Base-by-base conservation (phyloP, 1,140 invertebrate genomes). In the Dreissena polymorpha region DNA sequence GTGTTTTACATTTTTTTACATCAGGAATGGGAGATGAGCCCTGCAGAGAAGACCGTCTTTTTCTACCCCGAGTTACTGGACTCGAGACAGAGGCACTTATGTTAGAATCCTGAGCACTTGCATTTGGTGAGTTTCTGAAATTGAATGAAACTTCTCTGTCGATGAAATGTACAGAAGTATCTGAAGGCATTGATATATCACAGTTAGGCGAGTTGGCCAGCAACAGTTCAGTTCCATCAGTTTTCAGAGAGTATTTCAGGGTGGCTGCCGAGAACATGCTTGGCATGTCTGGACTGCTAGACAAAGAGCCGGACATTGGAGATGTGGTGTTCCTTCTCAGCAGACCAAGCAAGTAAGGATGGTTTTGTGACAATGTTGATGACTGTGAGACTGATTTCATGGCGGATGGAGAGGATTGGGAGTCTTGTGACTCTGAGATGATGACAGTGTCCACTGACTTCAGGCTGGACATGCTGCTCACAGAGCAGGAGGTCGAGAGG, bases 61-160 rank as follows among this genome's bases (percentile, higher is more conserved):
- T 39, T 39, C 39, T 39, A 39, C 39, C 39, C 39, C 39, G 39
- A 39, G 39, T 39, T 5, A 5, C 8, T 39, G 39, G 39, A 39
- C 39, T 39, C 39, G 39, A 39, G 2, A 39, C 8, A 8, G 39
- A 39, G 39, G 39, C 39, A 39, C 39, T 39, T 39, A 39, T 39
- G 39, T 8, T 8, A 39, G 39, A 39, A 39, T 39, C 39, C 39
- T 39, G 39, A 39, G 39, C 39, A 39, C 39, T 39, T 39, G 39
- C 70, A 18, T 12, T 50, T 13, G 0, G 49, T 65, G 69, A 21
- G 3, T 39, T n/a, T 67, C 77, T 86, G 57, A 88, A 86, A 63
- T 79, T 86, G 68, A 88, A 82, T 18, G 86, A 67, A 50, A 89
- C 81, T 39, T 89, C 88, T 14, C 82, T 70, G 72, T 88, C 84